Evolutionary conservation across 2,888 invertebrate genomes (phyloP).

Genomic region (Eulithis prunata): DNA sequence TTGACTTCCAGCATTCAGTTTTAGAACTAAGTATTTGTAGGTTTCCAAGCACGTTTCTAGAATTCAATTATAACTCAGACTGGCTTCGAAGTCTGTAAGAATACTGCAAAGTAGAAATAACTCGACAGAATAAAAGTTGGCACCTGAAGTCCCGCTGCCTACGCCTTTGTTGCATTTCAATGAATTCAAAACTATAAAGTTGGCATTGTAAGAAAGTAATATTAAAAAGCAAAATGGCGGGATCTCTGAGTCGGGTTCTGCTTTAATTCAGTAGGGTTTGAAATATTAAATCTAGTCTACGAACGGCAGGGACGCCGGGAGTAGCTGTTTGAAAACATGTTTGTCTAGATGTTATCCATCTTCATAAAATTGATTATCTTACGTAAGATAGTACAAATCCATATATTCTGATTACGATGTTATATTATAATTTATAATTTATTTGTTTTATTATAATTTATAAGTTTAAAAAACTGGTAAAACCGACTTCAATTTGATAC

Average conservation of each 20-base stretch:
- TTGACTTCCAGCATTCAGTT: neutral
- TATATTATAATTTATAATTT: no score
- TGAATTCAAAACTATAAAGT: conserved; percentile 30
- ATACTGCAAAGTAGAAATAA: conserved; percentile 19
- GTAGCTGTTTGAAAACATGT: neutral
- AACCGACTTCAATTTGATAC: no score
- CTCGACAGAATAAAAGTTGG: conserved; percentile 27
- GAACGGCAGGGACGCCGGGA: neutral
- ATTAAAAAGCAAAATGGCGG: conserved; percentile 13
- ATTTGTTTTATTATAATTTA: no score
- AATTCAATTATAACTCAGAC: conserved; percentile 4
- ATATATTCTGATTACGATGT: no score
- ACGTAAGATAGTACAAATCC: no score
- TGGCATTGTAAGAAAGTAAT: conserved; percentile 19
- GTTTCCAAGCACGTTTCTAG: neutral
- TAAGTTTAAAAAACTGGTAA: no score
- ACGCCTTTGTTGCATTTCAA: conserved; percentile 26
- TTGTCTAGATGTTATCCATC: neutral
- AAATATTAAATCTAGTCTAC: conserved; percentile 4
- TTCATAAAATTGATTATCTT: no score
- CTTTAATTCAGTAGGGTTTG: conserved; percentile 3
- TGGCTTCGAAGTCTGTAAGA: conserved; percentile 4
- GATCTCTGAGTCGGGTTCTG: conserved; percentile 1
- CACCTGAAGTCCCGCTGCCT: conserved; percentile 21
- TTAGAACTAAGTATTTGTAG: neutral